A percentile compares a stretch with the other conserved stretches of the same genome.
phyloP scores from a whole-genome alignment of 2,888 invertebrate species.

The Protonemura montana region DNA sequence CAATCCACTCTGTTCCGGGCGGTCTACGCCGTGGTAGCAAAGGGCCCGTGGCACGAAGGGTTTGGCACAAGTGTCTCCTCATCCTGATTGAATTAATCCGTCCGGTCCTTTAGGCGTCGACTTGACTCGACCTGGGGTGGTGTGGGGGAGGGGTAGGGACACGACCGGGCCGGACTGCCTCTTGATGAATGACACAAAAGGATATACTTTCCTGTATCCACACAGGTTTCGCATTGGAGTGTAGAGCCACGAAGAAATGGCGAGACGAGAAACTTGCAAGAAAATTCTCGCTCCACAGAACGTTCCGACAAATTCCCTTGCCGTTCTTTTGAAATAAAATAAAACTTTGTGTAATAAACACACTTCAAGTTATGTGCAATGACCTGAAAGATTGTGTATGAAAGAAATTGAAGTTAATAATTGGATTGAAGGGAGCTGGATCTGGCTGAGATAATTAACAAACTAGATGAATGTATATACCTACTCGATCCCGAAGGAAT shows the following conservation, averaged over 20 bases:
- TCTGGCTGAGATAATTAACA: slow-evolving; percentile 4
- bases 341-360: not conserved
- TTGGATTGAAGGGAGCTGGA: not conserved
- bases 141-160: not conserved
- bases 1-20: slow-evolving; percentile 25
- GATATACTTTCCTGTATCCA: slow-evolving; percentile 18
- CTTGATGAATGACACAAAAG: slow-evolving; percentile 34
- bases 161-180: slow-evolving; percentile 4
- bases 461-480: not conserved
- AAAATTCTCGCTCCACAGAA: not conserved
- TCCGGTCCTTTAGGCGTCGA: slow-evolving; percentile 30
- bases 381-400: not conserved
- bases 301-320: not conserved
- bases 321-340: not conserved
- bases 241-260: not conserved
- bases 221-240: slow-evolving; percentile 14
- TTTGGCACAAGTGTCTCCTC: not conserved
- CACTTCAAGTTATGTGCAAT: slow-evolving; percentile 12
- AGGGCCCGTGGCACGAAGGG: not conserved
- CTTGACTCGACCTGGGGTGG: slow-evolving; percentile 25
- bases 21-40: not conserved
- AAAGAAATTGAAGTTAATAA: slow-evolving; percentile 5
- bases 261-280: slow-evolving; percentile 21
- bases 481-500: slow-evolving; percentile 1
- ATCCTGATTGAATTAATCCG: slow-evolving; percentile 37